Evolutionary conservation across 1,140 invertebrate species (phyloP), one percentile per base, ranked within the genome.

Genomic region (Atta colombica): DNA sequence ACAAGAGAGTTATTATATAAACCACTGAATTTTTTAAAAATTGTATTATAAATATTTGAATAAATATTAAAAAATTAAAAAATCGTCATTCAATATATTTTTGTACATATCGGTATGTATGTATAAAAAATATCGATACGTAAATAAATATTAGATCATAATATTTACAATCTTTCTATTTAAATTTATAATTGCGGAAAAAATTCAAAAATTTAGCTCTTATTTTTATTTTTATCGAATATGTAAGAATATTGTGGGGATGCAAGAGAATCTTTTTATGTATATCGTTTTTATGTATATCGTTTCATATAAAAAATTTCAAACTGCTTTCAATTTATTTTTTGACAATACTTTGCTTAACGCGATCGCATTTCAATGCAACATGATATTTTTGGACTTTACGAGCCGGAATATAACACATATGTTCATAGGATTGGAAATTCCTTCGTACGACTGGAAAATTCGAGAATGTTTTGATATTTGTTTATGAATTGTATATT

Each of bases 301-400:
- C 12, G 8, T 28, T 72, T 71, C 3, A 82, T 18, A 16, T 14
- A 61, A 10, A 31, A 31, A 58, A 82, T 28, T 21, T 81, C 18
- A 45, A 71, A 71, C 49, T 60, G 14, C 16, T 25, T 28, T 18
- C 21, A 25, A 28, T 60, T 81, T 45, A 45, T 72, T 72, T 72
- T 21, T 14, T 58, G 12, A 63, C 21, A 39, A 39, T 8, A 71
- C 31, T 81, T 55, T 21, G 1, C 53, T 45, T 66, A 25, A 45
- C 49, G 4, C 65, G 51, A 72, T 72, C 21, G 8, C 78, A 49
- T 71, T 61, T 72, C 66, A 63, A 85, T 55, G 71, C 58, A 74
- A 72, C n/a, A 78, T 53, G 84, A 78, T 78, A 78, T 86, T 86
- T 85, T 86, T 51, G 16, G 18, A 25, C 14, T 68, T 86, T 86